Conservation (phyloP, 1,140 invertebrate genomes). For the Odontomachus brunneus region DNA sequence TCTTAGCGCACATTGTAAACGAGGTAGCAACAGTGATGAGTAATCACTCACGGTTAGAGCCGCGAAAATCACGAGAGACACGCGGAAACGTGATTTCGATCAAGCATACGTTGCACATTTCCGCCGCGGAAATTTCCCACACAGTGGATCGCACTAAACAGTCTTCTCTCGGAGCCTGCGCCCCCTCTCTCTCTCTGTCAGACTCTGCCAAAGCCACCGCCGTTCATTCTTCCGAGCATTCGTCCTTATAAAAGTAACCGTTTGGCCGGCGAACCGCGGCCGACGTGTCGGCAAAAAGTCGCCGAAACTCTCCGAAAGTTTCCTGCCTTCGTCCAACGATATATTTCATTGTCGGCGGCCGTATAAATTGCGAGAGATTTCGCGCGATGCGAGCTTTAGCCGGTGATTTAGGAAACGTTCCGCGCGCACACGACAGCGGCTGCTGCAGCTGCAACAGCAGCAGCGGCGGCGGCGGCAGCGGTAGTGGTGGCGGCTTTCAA, state of each 20-base stretch:
- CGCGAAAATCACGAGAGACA: no score
- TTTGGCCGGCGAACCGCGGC: constrained; percentile 46
- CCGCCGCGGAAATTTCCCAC: constrained; percentile 23
- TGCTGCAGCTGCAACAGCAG: no score
- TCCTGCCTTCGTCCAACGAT: constrained; percentile 22
- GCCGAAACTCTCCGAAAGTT: constrained; percentile 41
- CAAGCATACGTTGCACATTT: background rate
- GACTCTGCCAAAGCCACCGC: constrained; percentile 1
- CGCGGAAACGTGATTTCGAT: background rate
- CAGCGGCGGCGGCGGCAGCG: no score
- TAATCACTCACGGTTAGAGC: background rate
- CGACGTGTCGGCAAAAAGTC: constrained; percentile 42
- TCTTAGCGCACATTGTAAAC: background rate
- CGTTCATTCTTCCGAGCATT: constrained; percentile 37
- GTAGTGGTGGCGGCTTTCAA: constrained; percentile 1
- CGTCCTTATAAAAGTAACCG: constrained; percentile 54
- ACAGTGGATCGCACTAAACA: constrained; percentile 36
- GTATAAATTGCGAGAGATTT: constrained; percentile 58
- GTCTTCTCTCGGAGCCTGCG: constrained; percentile 8
- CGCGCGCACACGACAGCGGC: background rate
- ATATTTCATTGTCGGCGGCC: constrained; percentile 56
- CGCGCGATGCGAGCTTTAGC: constrained; percentile 51
- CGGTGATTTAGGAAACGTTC: constrained; percentile 54
- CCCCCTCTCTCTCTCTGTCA: background rate
- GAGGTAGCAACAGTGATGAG: background rate